These are phyloP conservation scores for Ladona fulva DNA, from an alignment of 1,140 invertebrate species.

Conservation along the genomic window DNA sequence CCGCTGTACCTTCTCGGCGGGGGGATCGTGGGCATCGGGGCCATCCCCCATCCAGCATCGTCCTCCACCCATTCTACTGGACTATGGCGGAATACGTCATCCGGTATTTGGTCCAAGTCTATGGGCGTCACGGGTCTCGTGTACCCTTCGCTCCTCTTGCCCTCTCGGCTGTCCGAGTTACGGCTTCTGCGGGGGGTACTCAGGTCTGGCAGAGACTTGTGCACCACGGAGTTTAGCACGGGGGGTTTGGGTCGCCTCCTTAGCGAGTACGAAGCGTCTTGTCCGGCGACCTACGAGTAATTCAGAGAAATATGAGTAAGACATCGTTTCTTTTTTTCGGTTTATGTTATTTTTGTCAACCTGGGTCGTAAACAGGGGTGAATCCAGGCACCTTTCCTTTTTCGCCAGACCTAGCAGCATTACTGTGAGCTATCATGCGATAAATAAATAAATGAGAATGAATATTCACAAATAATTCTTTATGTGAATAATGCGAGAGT, in stretches of 20 bases:
- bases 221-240: slow-evolving; percentile 29
- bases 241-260: slow-evolving; percentile 13
- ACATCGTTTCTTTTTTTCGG: too few species aligned
- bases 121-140: slow-evolving; percentile 16
- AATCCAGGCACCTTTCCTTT: too few species aligned
- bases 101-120: neutral
- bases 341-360: too few species aligned
- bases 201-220: slow-evolving; percentile 77
- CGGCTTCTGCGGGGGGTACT: slow-evolving; percentile 46
- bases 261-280: slow-evolving; percentile 11
- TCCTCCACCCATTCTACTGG: neutral
- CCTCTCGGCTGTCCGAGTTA: slow-evolving; percentile 34
- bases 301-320: neutral
- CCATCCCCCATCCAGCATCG: slow-evolving; percentile 26
- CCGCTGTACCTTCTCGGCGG: neutral
- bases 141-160: neutral
- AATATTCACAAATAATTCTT: too few species aligned
- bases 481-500: too few species aligned
- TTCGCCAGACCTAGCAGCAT: too few species aligned
- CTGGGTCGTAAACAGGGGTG: too few species aligned
- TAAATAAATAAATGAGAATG: too few species aligned
- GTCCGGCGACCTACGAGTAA: slow-evolving; percentile 15
- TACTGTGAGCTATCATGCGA: too few species aligned
- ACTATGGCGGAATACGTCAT: neutral
- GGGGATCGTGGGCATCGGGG: slow-evolving; percentile 23